Conservation (phyloP, 2,888 invertebrate genomes). For the Cataglyphis rosenhaueri region DNA sequence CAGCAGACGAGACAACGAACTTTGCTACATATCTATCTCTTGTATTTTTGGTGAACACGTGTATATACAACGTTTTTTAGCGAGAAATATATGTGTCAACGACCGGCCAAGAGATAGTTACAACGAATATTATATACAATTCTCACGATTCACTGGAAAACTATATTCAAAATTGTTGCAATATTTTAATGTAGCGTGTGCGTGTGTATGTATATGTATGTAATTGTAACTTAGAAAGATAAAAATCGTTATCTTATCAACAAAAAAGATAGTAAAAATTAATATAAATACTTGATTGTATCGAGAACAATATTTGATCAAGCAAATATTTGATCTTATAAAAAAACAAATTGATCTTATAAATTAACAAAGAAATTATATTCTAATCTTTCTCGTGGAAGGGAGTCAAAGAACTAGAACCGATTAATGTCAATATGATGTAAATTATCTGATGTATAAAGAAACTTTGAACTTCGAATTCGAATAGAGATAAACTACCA, state of each 20-base stretch:
- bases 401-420: background rate
- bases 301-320: too few relatives aligned
- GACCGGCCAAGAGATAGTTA: background rate
- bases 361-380: background rate
- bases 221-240: background rate
- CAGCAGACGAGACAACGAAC: constrained; percentile 69
- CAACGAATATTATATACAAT: background rate
- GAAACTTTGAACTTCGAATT: background rate
- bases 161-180: background rate
- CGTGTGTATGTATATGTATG: background rate
- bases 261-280: background rate
- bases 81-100: constrained; percentile 21
- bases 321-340: too few relatives aligned
- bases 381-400: background rate
- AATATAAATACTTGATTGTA: background rate
- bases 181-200: background rate
- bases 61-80: background rate
- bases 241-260: background rate
- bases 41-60: constrained; percentile 60
- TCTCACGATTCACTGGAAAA: background rate
- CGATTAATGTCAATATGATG: background rate
- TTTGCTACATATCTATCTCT: constrained; percentile 63
- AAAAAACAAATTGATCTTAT: background rate
- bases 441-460: background rate
- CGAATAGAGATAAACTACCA: background rate